Conservation (phyloP, 2,113 vertebrate genomes). For the Myrmecophaga tridactyla region DNA sequence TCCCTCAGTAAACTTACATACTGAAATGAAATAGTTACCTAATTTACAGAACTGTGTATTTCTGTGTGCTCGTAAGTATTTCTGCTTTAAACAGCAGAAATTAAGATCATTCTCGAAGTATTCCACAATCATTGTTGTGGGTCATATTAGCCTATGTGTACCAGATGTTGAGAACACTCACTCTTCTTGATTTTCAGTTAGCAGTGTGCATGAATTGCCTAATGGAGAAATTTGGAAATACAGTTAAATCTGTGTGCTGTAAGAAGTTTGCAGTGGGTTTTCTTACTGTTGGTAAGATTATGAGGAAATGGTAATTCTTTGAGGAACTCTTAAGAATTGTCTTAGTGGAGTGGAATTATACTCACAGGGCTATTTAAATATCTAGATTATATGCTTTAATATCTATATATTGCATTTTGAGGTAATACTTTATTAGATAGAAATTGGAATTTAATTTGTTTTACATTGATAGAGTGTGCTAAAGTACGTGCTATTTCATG, state of each 20-base stretch:
- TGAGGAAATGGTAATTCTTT: constrained; percentile 30
- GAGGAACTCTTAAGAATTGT: constrained; percentile 40
- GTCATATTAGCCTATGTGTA: neutral
- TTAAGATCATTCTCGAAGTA: neutral
- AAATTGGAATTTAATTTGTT: constrained; percentile 45
- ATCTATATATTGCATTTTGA: constrained; percentile 19
- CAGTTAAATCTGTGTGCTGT: neutral
- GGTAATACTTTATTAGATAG: constrained; percentile 39
- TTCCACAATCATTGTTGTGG: neutral
- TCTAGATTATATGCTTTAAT: neutral
- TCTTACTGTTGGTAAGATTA: constrained; percentile 11
- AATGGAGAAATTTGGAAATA: constrained; percentile 21
- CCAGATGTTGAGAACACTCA: neutral
- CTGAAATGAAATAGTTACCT: neutral
- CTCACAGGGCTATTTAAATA: constrained; percentile 4
- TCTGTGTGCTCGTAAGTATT: neutral
- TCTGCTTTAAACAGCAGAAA: constrained; percentile 27
- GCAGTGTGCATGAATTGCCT: neutral
- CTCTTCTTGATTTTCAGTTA: constrained; percentile 43
- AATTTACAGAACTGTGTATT: neutral
- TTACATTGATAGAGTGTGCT: neutral
- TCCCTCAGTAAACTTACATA: neutral
- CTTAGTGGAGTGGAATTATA: constrained; percentile 35
- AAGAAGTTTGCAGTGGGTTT: neutral
- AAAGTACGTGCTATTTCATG: constrained; percentile 17